A percentile compares a stretch with the other conserved stretches of the same genome.
These are phyloP conservation scores for Danio kyathit DNA, from an alignment of 2,797 vertebrate genomes.

Conservation along the genomic window DNA sequence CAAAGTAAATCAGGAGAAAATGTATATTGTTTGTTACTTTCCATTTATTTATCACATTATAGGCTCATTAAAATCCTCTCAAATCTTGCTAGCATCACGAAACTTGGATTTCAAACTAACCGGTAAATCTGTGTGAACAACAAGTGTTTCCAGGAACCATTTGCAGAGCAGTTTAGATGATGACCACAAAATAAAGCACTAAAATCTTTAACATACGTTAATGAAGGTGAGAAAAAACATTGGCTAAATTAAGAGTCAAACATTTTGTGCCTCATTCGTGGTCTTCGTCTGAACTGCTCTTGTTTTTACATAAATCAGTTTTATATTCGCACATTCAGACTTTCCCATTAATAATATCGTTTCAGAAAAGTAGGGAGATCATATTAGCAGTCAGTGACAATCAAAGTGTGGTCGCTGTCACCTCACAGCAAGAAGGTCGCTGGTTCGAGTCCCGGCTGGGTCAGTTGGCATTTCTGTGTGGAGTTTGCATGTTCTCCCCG, in stretches of 20 bases:
- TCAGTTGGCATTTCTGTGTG: too few relatives aligned
- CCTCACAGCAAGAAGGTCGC: too few relatives aligned
- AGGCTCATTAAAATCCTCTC: neutral
- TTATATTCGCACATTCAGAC: too few relatives aligned
- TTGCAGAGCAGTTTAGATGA: neutral
- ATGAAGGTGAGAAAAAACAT: neutral
- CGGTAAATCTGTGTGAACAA: slow-evolving; percentile 2
- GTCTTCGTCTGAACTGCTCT: slow-evolving; percentile 19
- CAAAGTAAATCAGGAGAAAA: neutral
- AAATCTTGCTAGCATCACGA: neutral
- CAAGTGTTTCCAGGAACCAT: neutral
- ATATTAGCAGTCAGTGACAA: too few relatives aligned
- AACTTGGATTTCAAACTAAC: slow-evolving; percentile 6
- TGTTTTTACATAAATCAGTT: neutral
- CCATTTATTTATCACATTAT: slow-evolving; percentile 32
- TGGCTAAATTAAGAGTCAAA: neutral
- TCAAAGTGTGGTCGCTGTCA: too few relatives aligned
- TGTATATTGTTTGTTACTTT: neutral
- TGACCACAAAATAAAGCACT: neutral
- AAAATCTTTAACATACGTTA: neutral
- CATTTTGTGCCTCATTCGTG: neutral
- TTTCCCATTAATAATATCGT: too few relatives aligned
- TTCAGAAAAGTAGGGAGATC: too few relatives aligned
- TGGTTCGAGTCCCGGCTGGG: too few relatives aligned
- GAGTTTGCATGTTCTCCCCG: too few relatives aligned